Evolutionary conservation across 2,797 vertebrate species (phyloP), one percentile per base, ranked within the genome.

Genomic region (Catamblyrhynchus diadema): DNA sequence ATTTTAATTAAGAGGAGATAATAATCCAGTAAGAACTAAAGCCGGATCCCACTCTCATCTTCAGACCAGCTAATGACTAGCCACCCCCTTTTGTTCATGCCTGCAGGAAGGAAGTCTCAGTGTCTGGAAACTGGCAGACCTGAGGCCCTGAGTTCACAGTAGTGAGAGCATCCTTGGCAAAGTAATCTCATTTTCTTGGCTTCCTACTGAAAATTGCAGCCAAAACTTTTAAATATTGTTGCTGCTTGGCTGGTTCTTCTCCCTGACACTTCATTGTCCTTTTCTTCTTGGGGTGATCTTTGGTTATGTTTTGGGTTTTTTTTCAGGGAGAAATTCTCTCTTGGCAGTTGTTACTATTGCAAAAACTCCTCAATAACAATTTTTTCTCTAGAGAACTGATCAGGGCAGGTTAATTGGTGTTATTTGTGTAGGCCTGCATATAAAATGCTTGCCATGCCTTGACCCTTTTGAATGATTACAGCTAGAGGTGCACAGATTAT

Each of bases 1-100:
- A 93, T 62, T 90, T 93, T 84, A 95, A 94, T 95, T 86, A 94
- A 73, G 70, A 65, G 66, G 23, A 67, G 30, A 41, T 79, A 92
- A 93, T 62, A 91, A 83, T 62, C 60, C 81, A 61, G 32, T 59
- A 70, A 62, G 66, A 86, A 33, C 12, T 79, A 32, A 86, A 86
- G 75, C 73, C 2, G 2, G 51, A 86, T 84, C n/a, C 23, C 32
- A 27, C 9, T 61, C 54, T 83, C 0, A 1, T 81, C 62, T 53
- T 33, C 80, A 79, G 59, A 54, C 30, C 71, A 66, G 41, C 73
- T 95, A 81, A 94, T 94, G 87, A 93, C 41, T 51, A 73, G 10
- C 37, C 33, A 69, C 27, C 11, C 5, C 5, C 35, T 67, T 60
- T 88, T 53, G 84, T 83, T 73, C 44, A n/a, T 84, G 65, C 53